Conservation (phyloP, 1,140 invertebrate species). For the Gonioctena quinquepunctata region DNA sequence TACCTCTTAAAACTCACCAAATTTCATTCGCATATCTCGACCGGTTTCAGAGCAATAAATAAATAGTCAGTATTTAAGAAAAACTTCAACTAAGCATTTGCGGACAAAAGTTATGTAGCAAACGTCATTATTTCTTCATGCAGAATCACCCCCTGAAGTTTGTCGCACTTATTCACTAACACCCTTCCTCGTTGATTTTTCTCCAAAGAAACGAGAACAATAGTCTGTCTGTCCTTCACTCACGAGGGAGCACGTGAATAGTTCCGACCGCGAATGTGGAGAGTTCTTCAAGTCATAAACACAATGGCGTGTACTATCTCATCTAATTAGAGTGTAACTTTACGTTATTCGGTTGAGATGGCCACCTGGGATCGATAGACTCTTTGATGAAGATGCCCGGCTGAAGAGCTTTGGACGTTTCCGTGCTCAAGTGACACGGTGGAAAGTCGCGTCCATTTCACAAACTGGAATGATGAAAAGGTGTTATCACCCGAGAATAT, state of each 20-base stretch:
- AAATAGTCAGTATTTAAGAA: too few species aligned
- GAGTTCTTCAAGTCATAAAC: background rate
- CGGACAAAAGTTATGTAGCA: too few species aligned
- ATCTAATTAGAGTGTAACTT: background rate
- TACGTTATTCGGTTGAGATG: background rate
- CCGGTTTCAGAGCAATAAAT: too few species aligned
- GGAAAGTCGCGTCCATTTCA: too few species aligned
- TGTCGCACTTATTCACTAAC: background rate
- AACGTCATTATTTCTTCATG: too few species aligned
- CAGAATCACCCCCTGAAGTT: too few species aligned
- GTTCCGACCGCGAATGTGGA: background rate
- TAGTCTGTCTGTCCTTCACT: background rate
- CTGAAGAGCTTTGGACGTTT: background rate
- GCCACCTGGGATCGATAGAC: background rate
- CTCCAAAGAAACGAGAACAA: background rate
- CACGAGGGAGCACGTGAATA: background rate
- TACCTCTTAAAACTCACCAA: too few species aligned
- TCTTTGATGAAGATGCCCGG: background rate
- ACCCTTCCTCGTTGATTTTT: background rate
- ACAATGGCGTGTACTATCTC: background rate
- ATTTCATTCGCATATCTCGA: too few species aligned
- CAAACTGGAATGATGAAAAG: too few species aligned
- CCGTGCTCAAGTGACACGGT: background rate
- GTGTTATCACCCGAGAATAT: too few species aligned
- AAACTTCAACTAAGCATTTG: too few species aligned